phyloP scores from a whole-genome alignment of 2,113 vertebrate species.

The Phyllostomus discolor region DNA sequence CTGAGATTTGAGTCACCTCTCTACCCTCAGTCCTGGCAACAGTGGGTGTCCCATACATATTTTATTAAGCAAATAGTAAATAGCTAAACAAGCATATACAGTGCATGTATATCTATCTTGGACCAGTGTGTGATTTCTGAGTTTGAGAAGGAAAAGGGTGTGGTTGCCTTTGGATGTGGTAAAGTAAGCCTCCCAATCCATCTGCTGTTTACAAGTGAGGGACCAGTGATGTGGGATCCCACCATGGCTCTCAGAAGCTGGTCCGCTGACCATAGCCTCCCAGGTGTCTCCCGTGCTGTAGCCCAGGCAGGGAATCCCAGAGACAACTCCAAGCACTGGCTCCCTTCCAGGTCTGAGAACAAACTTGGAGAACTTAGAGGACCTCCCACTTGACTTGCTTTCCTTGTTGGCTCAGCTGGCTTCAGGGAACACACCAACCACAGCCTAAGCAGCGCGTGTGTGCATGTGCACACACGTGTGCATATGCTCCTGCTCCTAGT shows the following conservation, averaged over 20 bases:
- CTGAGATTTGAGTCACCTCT: not conserved
- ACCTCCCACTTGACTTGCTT: slow-evolving; percentile 51
- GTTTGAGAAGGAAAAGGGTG: not conserved
- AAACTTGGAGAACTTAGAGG: slow-evolving; percentile 47
- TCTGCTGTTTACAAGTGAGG: not conserved
- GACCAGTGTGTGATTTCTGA: not conserved
- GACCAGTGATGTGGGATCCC: not conserved
- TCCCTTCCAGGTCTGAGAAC: slow-evolving; percentile 57
- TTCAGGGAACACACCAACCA: not conserved
- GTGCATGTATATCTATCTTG: not conserved
- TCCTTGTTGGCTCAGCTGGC: not conserved
- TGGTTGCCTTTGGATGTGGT: not conserved
- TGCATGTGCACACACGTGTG: no score
- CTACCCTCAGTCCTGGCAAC: not conserved
- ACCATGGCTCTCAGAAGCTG: not conserved
- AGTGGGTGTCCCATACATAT: not conserved
- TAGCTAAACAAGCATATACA: no score
- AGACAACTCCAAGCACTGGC: slow-evolving; percentile 45
- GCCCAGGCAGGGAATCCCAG: slow-evolving; percentile 46
- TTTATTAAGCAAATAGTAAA: not conserved
- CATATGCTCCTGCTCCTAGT: not conserved
- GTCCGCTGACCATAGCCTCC: accelerated
- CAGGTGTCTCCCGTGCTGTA: not conserved
- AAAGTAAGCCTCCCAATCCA: not conserved
- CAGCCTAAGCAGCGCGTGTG: not conserved